Percentiles rank a stretch among this genome's conserved stretches.
Conservation (phyloP, 2,113 vertebrate species). For the Antigone vipio region DNA sequence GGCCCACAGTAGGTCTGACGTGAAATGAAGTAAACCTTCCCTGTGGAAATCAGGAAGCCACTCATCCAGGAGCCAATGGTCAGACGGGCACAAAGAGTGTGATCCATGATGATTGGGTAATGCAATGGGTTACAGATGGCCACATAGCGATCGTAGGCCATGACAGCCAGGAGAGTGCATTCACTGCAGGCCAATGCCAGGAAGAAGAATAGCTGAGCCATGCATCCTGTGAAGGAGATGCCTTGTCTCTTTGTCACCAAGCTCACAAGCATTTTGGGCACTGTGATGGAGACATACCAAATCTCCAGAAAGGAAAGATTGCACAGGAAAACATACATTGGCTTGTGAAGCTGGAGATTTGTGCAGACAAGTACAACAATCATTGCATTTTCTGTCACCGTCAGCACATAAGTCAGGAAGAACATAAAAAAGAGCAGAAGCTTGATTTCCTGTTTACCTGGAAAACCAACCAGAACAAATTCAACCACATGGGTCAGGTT, state of each 20-base stretch:
- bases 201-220: no score
- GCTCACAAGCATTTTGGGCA: conserved; percentile 51
- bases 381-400: not conserved
- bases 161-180: no score
- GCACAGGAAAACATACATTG: conserved; percentile 56
- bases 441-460: not conserved
- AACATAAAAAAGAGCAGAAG: not conserved
- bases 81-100: no score
- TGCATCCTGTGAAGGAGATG: no score
- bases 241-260: not conserved
- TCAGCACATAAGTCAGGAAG: conserved; percentile 20
- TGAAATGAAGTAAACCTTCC: not conserved
- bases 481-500: conserved; percentile 17
- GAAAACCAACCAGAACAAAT: conserved; percentile 44
- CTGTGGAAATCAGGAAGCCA: not conserved
- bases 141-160: no score
- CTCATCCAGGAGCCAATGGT: not conserved
- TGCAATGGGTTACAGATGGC: no score
- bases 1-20: not conserved
- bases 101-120: no score
- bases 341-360: conserved; percentile 43
- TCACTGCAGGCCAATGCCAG: no score
- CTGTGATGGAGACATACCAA: conserved; percentile 51
- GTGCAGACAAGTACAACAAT: not conserved
- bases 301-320: conserved; percentile 65